Base-by-base conservation (phyloP, 2,888 invertebrate genomes). In the Acleris laterana region DNA sequence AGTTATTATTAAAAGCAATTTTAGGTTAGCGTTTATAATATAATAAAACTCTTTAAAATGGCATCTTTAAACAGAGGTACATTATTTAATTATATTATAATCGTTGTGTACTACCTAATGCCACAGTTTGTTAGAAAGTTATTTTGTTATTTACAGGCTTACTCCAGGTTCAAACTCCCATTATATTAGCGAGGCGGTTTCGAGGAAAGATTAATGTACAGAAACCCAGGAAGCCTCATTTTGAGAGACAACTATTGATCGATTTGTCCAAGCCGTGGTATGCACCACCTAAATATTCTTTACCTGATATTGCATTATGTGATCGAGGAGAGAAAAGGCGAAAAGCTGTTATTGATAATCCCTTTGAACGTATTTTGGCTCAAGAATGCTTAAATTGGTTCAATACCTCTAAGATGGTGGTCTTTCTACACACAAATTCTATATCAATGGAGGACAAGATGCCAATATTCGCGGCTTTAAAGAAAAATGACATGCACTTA, bases 171-270 rank as follows among this genome's bases (percentile, higher is more conserved):
- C 85, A 86, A 60, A 71, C 84, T 4, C 90, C 93, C 0, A 78
- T 94, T n/a, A 69, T 93, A 17, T 85, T 95, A 74, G 93, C 94
- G 6, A 95, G 95, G 79, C 93, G 97, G 72, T 96, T 94, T 81
- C 93, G 96, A 22, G 95, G 95, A 3, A 96, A 96, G 89, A 96
- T 97, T 60, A 97, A 97, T 78, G 94, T 97, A 50, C 95, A 96
- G 82, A 94, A 92, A 71, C 97, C 97, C 1, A 94, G 93, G 77
- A 88, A 94, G 58, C 95, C 96, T 1, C 96, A 96, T 83, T 96
- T 94, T 79, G 94, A 94, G 71, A 94, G 95, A 71, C 95, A 95
- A 19, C 93, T 94, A 72, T 91, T 96, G 50, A 82, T 96, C 53
- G 94, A 94, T 71, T 87, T 96, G n/a, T 86, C 95, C 0, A 93